Evolutionary conservation across 2,113 vertebrate genomes (phyloP).

Genomic region (Eulacestoma nigropectus): DNA sequence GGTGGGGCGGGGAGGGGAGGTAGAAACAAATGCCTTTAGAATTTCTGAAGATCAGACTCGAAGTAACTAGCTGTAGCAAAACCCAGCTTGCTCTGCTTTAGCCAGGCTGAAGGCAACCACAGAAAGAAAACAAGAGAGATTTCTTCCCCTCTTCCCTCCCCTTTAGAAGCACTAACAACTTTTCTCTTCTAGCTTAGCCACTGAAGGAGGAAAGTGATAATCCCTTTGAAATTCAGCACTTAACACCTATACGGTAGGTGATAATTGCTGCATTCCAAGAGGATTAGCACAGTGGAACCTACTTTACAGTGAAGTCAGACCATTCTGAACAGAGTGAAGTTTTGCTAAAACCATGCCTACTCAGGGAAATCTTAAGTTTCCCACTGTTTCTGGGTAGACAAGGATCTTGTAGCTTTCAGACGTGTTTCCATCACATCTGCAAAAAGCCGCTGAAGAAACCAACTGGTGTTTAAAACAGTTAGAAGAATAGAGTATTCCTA

Average conservation of each 20-base stretch:
- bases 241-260: conserved; percentile 68
- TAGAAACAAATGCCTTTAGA: not conserved
- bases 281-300: conserved; percentile 62
- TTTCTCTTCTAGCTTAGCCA: conserved; percentile 50
- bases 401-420: not conserved
- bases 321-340: conserved; percentile 31
- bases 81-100: not conserved
- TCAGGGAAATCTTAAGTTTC: conserved; percentile 15
- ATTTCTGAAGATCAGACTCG: not conserved
- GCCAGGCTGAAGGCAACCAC: not conserved
- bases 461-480: not conserved
- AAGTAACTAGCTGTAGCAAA: conserved; percentile 21
- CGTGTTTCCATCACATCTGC: not conserved
- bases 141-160: not conserved
- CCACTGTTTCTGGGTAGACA: not conserved
- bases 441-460: not conserved
- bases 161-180: conserved; percentile 48
- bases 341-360: conserved; percentile 34
- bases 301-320: conserved; percentile 46
- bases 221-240: conserved; percentile 70
- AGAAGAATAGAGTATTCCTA: not conserved
- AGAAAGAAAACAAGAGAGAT: not conserved
- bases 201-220: conserved; percentile 61
- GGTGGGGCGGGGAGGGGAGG: too few species aligned
- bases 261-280: conserved; percentile 69